These are phyloP conservation scores for Pseudomyrmex dendroicus DNA, from an alignment of 1,140 invertebrate species.

Conservation along the genomic window DNA sequence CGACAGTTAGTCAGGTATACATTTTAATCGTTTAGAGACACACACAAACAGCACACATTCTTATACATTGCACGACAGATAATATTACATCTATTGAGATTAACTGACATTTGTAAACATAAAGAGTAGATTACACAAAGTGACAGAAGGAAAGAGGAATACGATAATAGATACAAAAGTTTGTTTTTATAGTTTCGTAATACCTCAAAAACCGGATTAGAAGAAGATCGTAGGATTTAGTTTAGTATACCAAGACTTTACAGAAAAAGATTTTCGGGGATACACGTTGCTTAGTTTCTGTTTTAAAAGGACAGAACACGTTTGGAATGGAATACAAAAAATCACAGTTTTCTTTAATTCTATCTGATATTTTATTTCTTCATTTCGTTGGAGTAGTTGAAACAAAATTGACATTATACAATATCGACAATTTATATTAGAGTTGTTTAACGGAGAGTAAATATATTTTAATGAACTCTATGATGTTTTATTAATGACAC, in stretches of 20 bases:
- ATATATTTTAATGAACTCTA: neutral
- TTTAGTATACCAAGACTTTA: neutral
- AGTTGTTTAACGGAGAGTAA: neutral
- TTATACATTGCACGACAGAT: neutral
- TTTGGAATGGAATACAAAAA: neutral
- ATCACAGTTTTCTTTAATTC: neutral
- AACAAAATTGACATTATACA: slow-evolving; percentile 35
- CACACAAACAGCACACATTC: slow-evolving; percentile 7
- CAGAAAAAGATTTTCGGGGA: neutral
- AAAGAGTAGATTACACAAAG: neutral
- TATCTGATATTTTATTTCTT: slow-evolving; percentile 41
- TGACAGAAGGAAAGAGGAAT: neutral
- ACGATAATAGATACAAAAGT: too few species aligned
- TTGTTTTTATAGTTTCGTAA: neutral
- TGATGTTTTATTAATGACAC: slow-evolving; percentile 20
- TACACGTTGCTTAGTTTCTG: neutral
- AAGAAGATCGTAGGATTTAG: neutral
- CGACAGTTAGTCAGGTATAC: slow-evolving; percentile 54
- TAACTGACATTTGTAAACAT: slow-evolving; percentile 1
- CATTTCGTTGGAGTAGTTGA: slow-evolving; percentile 29
- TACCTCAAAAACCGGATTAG: neutral
- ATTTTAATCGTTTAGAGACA: slow-evolving; percentile 52
- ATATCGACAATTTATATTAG: slow-evolving; percentile 9
- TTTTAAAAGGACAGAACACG: neutral
- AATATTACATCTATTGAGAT: neutral